phyloP scores from a whole-genome alignment of 2,113 vertebrate species.

The Bambusicola thoracicus region DNA sequence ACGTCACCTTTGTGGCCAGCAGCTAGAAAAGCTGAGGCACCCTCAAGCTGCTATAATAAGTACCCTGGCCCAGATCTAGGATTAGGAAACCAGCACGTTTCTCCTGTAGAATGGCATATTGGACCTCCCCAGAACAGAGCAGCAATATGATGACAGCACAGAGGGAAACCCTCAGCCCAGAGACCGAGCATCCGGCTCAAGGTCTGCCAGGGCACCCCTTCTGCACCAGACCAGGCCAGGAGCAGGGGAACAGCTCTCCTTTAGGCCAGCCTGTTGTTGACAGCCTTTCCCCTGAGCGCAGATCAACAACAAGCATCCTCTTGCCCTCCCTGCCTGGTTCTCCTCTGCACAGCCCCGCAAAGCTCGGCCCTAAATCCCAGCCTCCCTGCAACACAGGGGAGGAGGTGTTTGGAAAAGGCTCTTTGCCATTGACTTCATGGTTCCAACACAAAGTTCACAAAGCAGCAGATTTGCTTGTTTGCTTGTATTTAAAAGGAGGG shows the following conservation, averaged over 20 bases:
- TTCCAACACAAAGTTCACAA: neutral
- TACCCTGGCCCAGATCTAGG: neutral
- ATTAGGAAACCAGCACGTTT: neutral
- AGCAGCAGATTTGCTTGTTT: neutral
- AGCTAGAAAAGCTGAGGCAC: neutral
- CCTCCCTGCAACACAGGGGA: neutral
- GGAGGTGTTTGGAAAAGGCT: neutral
- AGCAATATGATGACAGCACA: neutral
- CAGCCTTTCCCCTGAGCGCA: neutral
- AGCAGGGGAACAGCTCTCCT: neutral
- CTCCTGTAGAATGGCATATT: neutral
- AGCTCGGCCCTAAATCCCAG: neutral
- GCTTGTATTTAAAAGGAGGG: neutral
- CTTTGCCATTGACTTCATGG: neutral
- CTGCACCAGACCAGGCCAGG: neutral
- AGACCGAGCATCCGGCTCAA: neutral
- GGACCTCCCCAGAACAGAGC: neutral
- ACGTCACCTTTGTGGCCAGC: neutral
- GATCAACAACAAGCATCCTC: neutral
- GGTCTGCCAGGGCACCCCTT: neutral
- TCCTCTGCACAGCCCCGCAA: fast-evolving
- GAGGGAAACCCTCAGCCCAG: neutral
- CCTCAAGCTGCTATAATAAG: neutral
- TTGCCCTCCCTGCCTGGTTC: neutral
- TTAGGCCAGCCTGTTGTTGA: neutral